Conservation (phyloP, 2,888 invertebrate species). For the Euzetes globulus region DNA sequence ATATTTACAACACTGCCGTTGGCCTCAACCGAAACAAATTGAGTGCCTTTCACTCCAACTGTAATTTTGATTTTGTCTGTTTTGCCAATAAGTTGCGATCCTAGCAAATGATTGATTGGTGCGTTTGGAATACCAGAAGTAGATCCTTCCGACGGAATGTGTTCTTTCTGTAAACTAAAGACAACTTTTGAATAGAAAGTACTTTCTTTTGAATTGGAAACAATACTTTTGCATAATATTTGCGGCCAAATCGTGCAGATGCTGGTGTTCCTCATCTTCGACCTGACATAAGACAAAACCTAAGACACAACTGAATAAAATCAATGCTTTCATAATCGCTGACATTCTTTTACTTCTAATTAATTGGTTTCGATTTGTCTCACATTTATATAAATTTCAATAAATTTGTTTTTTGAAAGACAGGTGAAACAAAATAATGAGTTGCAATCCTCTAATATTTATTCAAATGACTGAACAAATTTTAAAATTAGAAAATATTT, state of each 20-base stretch:
- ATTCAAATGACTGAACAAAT: background rate
- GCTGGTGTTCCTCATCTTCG: background rate
- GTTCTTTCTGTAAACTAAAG: background rate
- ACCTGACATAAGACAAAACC: background rate
- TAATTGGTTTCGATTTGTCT: background rate
- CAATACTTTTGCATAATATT: constrained; percentile 5
- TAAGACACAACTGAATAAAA: background rate
- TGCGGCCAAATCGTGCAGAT: background rate
- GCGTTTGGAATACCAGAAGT: background rate
- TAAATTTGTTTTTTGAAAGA: background rate
- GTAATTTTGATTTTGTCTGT: background rate
- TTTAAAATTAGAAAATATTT: background rate
- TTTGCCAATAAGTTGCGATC: background rate
- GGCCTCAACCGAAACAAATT: background rate
- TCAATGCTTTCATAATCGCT: background rate
- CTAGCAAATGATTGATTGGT: background rate
- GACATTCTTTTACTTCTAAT: background rate
- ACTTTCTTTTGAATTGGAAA: background rate
- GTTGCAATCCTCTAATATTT: background rate
- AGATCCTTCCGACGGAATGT: background rate
- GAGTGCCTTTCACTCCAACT: background rate
- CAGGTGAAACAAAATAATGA: background rate
- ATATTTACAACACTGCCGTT: constrained; percentile 2
- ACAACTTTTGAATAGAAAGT: background rate
- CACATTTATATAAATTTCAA: background rate